phyloP scores from a whole-genome alignment of 2,113 vertebrate species.

The Laticauda colubrina region DNA sequence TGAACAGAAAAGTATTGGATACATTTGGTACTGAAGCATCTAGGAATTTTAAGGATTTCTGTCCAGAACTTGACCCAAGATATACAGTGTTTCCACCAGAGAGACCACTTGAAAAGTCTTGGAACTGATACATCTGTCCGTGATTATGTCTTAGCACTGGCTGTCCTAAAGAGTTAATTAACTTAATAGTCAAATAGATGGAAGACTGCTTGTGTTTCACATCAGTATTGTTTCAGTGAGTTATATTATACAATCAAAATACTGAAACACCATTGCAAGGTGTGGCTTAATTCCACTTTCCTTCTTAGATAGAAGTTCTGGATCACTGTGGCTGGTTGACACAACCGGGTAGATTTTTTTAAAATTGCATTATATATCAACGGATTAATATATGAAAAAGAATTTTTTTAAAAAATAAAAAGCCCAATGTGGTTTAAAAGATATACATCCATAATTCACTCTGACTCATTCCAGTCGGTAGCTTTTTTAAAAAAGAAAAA shows the following conservation, averaged over 20 bases:
- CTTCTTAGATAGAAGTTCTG: slow-evolving; percentile 62
- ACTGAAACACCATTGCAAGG: slow-evolving; percentile 65
- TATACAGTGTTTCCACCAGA: slow-evolving; percentile 74
- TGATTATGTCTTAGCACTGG: slow-evolving; percentile 52
- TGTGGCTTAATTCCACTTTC: slow-evolving; percentile 70
- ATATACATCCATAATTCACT: slow-evolving; percentile 57
- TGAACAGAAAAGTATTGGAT: slow-evolving; percentile 91
- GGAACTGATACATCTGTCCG: slow-evolving; percentile 45
- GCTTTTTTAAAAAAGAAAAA: slow-evolving; percentile 54
- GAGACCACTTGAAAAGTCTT: slow-evolving; percentile 75
- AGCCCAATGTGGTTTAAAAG: slow-evolving; percentile 31
- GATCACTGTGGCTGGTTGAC: slow-evolving; percentile 60
- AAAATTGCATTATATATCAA: slow-evolving; percentile 67
- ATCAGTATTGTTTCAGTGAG: slow-evolving; percentile 76
- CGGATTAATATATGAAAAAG: slow-evolving; percentile 69
- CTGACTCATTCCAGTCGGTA: slow-evolving; percentile 62
- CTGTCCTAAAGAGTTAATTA: slow-evolving; percentile 67
- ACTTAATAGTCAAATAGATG: slow-evolving; percentile 57
- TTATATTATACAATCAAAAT: slow-evolving; percentile 65
- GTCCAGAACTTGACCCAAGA: slow-evolving; percentile 85
- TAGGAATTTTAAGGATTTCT: slow-evolving; percentile 84
- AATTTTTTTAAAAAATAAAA: slow-evolving; percentile 29
- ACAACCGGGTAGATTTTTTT: slow-evolving; percentile 61
- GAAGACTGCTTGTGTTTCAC: slow-evolving; percentile 59
- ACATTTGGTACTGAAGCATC: slow-evolving; percentile 92